Evolutionary conservation across 2,888 invertebrate genomes (phyloP).

Genomic region (Hermodice carunculata): DNA sequence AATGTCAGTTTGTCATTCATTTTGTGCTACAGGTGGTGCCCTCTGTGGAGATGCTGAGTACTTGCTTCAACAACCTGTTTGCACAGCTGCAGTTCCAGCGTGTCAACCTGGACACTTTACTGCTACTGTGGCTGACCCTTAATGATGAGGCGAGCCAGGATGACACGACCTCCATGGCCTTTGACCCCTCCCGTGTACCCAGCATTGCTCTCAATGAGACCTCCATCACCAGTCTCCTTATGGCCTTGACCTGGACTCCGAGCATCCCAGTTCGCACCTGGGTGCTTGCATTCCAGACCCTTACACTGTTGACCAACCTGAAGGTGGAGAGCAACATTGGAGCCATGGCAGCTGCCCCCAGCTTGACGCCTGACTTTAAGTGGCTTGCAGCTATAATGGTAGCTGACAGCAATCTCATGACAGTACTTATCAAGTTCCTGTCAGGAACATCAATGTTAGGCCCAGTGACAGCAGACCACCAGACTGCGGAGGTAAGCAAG

Average conservation of each 20-base stretch:
- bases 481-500: conserved; percentile 46
- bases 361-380: conserved; percentile 13
- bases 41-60: conserved; percentile 75
- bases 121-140: conserved; percentile 89
- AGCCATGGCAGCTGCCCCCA: conserved; percentile 8
- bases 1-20: too few species aligned
- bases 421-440: conserved; percentile 61
- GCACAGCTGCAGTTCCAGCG: conserved; percentile 76
- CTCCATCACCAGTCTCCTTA: conserved; percentile 77
- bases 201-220: conserved; percentile 73
- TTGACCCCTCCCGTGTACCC: conserved; percentile 52
- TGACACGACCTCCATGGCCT: conserved; percentile 40
- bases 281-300: conserved; percentile 83
- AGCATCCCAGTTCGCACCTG: conserved; percentile 82
- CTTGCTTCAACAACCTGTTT: conserved; percentile 80
- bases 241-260: conserved; percentile 78
- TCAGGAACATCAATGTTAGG: conserved; percentile 51
- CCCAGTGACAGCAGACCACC: conserved; percentile 1
- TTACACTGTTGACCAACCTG: conserved; percentile 81
- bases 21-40: conserved; percentile 40
- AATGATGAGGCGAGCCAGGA: conserved; percentile 75
- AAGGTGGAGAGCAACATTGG: conserved; percentile 35
- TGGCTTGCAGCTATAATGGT: conserved; percentile 62
- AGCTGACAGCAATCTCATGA: conserved; percentile 57
- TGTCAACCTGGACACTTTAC: conserved; percentile 84